Evolutionary conservation across 2,797 vertebrate genomes (phyloP).

Genomic region (Jordanella pulchra): DNA sequence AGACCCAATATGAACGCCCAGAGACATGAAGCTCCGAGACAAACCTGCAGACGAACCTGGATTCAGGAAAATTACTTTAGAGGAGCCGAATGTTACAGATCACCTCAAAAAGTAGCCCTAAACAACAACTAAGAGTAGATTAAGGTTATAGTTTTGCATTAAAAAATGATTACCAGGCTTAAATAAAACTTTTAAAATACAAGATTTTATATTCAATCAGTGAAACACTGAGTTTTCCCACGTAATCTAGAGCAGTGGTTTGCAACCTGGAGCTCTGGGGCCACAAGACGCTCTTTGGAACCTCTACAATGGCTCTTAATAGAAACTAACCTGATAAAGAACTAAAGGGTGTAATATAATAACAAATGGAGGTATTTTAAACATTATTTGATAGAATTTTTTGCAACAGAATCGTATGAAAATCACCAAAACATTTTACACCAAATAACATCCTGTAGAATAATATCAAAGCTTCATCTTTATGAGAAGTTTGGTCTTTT

Average conservation of each 20-base stretch:
- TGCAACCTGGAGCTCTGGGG: too few relatives aligned
- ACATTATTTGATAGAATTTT: too few relatives aligned
- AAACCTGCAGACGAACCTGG: conserved; percentile 14
- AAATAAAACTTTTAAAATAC: not conserved
- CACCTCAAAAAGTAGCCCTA: not conserved
- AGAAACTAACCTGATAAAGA: too few relatives aligned
- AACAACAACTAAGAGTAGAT: not conserved
- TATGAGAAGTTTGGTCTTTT: too few relatives aligned
- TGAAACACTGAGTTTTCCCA: not conserved
- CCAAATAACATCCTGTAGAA: too few relatives aligned
- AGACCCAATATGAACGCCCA: conserved; percentile 48
- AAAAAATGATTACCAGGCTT: not conserved
- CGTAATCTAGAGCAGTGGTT: not conserved
- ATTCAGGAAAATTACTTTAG: not conserved
- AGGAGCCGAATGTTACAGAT: not conserved
- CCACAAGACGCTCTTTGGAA: too few relatives aligned
- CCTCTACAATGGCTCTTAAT: too few relatives aligned
- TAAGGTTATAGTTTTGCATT: not conserved
- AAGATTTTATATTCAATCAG: not conserved
- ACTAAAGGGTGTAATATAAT: too few relatives aligned
- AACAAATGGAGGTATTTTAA: too few relatives aligned
- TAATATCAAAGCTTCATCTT: too few relatives aligned
- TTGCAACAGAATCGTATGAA: too few relatives aligned
- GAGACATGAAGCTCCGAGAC: conserved; percentile 29
- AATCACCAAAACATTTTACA: too few relatives aligned